Evolutionary conservation across 2,113 vertebrate genomes (phyloP), one percentile per base, ranked within the genome.

Genomic region (Nyctibius bracteatus): DNA sequence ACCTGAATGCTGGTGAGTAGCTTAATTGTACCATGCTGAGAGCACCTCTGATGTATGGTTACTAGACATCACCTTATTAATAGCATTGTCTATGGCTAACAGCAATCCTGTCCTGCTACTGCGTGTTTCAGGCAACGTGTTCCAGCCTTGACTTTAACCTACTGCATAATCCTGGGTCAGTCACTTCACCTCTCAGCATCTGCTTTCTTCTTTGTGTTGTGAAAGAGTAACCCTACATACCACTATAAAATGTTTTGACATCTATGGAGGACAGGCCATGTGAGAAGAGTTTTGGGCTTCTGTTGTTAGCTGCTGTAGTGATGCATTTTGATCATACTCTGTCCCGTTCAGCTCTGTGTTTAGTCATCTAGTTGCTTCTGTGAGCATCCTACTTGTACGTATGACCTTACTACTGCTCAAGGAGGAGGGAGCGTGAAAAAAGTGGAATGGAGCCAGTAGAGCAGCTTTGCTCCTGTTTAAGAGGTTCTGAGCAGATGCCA

Each of bases 1-100:
- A 99, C 96, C 98, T 99, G 96, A 99, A 99, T 93, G 99, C 99
- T 80, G 99, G 99, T 99, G 95, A 97, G 98, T 96, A 84, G 59
- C n/a, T 91, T 68, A 37, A 14, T 89, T 81, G 52, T 75, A 1
- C 63, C 8, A 1, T 0, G 3, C 85, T 73, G 73, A 55, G 72
- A 79, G 59, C 52, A 20, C 72, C 70, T 92, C 1, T 49, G 41
- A 33, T 72, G 27, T 18, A 4, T 37, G 59, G 54, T 70, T 49
- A 54, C 44, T 30, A 47, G 46, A 46, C 43, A 24, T 59, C 82
- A 30, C 62, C 35, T 84, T 37, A 17, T 59, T 57, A 43, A 54
- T 9, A 28, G 68, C 33, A 14, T 9, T 59, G 71, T 10, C 63
- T 25, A 0, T 74, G 49, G 82, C 41, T 54, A 28, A 63, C 61